Conservation (phyloP, 2,888 invertebrate species). For the Nemurella pictetii region DNA sequence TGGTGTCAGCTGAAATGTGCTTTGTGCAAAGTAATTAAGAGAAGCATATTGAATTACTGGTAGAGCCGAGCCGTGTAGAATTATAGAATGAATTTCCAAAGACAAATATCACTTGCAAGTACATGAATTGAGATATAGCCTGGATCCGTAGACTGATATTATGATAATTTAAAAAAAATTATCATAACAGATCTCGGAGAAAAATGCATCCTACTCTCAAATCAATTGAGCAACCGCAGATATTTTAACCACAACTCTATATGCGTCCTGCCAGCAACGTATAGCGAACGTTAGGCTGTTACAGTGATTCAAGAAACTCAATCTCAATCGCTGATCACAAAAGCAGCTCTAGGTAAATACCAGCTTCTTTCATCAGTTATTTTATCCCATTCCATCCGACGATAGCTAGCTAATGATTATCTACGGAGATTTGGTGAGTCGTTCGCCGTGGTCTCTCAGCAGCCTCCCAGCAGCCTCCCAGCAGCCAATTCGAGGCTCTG, state of each 20-base stretch:
- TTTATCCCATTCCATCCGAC: background rate
- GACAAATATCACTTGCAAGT: too few species aligned
- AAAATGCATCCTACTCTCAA: too few species aligned
- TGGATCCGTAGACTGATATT: too few species aligned
- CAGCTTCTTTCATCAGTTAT: conserved; percentile 6
- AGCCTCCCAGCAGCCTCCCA: background rate
- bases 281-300: background rate
- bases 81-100: too few species aligned
- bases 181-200: too few species aligned
- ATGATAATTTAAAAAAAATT: too few species aligned
- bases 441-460: conserved; percentile 6
- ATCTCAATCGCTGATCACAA: background rate
- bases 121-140: too few species aligned
- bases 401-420: background rate
- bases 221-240: background rate
- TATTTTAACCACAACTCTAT: background rate
- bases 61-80: too few species aligned
- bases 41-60: background rate
- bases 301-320: conserved; percentile 3
- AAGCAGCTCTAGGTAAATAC: conserved; percentile 5
- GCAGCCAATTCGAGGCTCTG: too few species aligned
- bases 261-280: background rate
- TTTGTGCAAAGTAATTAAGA: background rate
- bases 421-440: conserved; percentile 28
- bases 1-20: background rate